A percentile compares a stretch with the other conserved stretches of the same genome.
These are phyloP conservation scores for Corydoras sp. DNA, from an alignment of 2,113 vertebrate species.

Conservation along the genomic window DNA sequence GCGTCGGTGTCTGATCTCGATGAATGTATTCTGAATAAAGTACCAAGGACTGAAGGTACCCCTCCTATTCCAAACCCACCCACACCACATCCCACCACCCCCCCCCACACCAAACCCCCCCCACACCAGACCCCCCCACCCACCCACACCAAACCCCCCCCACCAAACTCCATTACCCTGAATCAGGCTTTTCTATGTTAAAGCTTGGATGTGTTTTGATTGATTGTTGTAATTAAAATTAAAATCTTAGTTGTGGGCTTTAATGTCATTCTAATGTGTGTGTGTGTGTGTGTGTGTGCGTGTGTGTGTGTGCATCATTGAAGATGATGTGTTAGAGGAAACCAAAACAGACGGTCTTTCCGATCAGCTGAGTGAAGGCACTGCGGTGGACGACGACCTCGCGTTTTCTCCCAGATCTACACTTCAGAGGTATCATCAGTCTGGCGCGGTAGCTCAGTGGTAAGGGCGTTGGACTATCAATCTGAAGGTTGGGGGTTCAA, in stretches of 20 bases:
- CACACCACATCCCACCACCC: no score
- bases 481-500: no score
- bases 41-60: slow-evolving; percentile 71
- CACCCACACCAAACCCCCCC: no score
- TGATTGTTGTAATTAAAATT: no score
- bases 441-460: no score
- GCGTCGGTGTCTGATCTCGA: slow-evolving; percentile 80
- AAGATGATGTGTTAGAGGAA: slow-evolving; percentile 63
- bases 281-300: background rate
- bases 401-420: slow-evolving; percentile 69
- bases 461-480: no score
- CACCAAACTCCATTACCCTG: no score
- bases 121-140: no score
- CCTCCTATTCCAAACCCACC: no score
- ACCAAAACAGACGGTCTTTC: slow-evolving; percentile 51
- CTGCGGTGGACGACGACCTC: slow-evolving; percentile 48
- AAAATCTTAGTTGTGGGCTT: no score
- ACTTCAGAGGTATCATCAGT: slow-evolving; percentile 73
- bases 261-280: background rate
- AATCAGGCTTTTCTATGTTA: slow-evolving; percentile 1
- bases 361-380: slow-evolving; percentile 47
- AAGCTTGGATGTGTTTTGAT: background rate
- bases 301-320: background rate
- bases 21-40: slow-evolving; percentile 36
- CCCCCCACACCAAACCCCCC: no score